These are phyloP conservation scores for Melanaphis sacchari DNA, from an alignment of 1,140 invertebrate species.

Conservation along the genomic window DNA sequence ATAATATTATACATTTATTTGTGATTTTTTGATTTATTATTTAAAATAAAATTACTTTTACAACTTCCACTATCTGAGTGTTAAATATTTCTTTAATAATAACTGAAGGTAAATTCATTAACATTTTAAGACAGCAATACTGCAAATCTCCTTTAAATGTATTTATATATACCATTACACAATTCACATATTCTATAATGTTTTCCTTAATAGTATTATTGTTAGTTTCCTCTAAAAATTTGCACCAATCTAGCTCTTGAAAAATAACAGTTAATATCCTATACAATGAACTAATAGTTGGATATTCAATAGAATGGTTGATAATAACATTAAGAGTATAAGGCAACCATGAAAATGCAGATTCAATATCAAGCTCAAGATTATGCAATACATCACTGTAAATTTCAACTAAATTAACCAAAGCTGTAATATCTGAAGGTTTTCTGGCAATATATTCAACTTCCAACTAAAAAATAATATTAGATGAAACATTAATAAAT, in stretches of 20 bases:
- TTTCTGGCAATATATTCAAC: not conserved
- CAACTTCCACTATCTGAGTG: not conserved
- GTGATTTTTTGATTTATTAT: not conserved
- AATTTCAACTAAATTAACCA: constrained; percentile 17
- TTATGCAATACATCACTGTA: not conserved
- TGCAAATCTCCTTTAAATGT: constrained; percentile 38
- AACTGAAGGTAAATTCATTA: not conserved
- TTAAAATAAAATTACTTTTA: constrained; percentile 18
- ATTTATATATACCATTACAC: not conserved
- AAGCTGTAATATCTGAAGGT: not conserved
- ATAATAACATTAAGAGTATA: constrained; percentile 16
- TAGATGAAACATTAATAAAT: not conserved
- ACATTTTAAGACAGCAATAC: constrained; percentile 19
- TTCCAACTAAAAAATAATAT: not conserved
- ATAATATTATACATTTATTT: not conserved
- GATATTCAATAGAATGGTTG: not conserved
- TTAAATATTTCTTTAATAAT: constrained; percentile 31
- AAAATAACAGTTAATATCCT: constrained; percentile 1
- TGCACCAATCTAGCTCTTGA: not conserved
- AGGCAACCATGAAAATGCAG: not conserved
- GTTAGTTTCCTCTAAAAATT: not conserved
- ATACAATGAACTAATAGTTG: constrained; percentile 44
- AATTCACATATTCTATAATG: constrained; percentile 30
- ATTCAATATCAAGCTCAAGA: not conserved
- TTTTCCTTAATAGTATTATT: not conserved